Base-by-base conservation (phyloP, 2,113 vertebrate species). In the Trachemys scripta region DNA sequence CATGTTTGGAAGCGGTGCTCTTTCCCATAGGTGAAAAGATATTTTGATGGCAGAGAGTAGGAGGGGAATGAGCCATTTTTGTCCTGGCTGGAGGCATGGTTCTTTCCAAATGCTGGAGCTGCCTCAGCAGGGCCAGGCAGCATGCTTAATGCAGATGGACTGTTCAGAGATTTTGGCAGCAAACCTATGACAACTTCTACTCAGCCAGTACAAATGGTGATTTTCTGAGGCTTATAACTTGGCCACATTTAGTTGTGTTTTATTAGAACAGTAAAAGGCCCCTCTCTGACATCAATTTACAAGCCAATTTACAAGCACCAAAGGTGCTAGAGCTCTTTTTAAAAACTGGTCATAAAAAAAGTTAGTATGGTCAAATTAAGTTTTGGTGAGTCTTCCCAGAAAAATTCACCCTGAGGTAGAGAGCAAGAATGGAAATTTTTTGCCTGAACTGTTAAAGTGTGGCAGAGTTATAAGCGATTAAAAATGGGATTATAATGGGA, bases 371-470 rank as follows among this genome's bases (percentile, higher is more conserved):
- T 59, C 42, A 82, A 89, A 35, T 50, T 38, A 82, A 54, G 8
- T 65, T 22, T 65, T 10, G 42, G 19, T 8, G 10, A 47, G 57
- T n/a, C 35, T n/a, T 69, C 65, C 65, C 14, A 69, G 84, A 80
- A 91, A 69, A 31, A 2, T 54, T 19, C 42, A 54, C 49, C 50
- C 51, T 10, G 72, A 80, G 47, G 49, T 51, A 47, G 75, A 96
- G 16, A 38, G 35, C 35, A 69, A 69, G 50, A 95, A 42, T 42
- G 85, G 84, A 93, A 93, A 83, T 12, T 8, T 38, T 20, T 62
- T 24, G 83, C 85, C 47, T 0, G 0, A 54, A 53, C 87, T 84
- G 54, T 0, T 38, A n/a, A 93, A 85, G 80, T 25, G 82, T 0
- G 1, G 25, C 31, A 89, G 90, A 85, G 83, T 10, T 12, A 5